A percentile compares a stretch with the other conserved stretches of the same genome.
phyloP scores from a whole-genome alignment of 2,888 invertebrate genomes.

The Yponomeuta plumbellus region DNA sequence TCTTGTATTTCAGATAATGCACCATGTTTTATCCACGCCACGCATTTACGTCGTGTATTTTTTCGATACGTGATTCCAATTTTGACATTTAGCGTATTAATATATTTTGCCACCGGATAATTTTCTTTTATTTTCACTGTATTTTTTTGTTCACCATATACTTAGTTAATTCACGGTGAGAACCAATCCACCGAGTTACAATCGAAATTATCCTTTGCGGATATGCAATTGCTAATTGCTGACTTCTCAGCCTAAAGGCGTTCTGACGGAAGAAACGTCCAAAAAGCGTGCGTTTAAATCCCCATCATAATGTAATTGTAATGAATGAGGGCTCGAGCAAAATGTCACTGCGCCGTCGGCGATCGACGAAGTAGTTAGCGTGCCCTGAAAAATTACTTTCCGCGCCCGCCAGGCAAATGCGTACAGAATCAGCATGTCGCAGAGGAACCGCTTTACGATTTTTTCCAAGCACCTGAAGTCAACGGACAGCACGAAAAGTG shows the following conservation, averaged over 20 bases:
- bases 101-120: no score
- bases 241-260: constrained; percentile 7
- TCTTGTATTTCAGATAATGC: no score
- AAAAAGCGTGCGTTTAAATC: constrained; percentile 9
- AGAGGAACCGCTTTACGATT: neutral
- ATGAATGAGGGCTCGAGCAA: constrained; percentile 7
- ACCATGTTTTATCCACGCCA: no score
- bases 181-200: neutral
- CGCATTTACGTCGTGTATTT: no score
- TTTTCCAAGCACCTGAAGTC: neutral
- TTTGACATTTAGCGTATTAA: no score
- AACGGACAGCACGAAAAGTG: no score
- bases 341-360: constrained; percentile 14
- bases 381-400: constrained; percentile 5
- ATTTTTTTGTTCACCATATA: no score
- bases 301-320: constrained; percentile 13
- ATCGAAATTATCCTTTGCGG: neutral
- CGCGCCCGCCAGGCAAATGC: neutral
- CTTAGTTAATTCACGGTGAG: neutral
- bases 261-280: constrained; percentile 7
- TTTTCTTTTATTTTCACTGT: no score
- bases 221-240: constrained; percentile 6
- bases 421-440: neutral
- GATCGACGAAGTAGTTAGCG: constrained; percentile 1
- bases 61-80: no score